Evolutionary conservation across 2,888 invertebrate genomes (phyloP).

Genomic region (Cacoxenus indagator): DNA sequence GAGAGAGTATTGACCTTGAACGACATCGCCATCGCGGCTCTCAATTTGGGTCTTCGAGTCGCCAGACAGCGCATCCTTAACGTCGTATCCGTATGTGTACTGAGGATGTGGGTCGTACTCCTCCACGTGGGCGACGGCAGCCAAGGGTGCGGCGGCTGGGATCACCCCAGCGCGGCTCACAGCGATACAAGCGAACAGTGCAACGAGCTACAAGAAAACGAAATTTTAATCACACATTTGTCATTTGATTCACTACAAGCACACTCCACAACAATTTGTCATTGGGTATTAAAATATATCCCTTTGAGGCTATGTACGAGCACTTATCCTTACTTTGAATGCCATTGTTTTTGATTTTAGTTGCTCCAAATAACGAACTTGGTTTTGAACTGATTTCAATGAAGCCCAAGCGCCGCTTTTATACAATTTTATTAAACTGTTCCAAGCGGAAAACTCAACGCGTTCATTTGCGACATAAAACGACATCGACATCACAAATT

Average conservation of each 20-base stretch:
- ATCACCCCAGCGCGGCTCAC: conserved; percentile 64
- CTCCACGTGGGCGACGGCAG: conserved; percentile 61
- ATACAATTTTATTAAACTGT: conserved; percentile 52
- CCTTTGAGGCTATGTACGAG: conserved; percentile 10
- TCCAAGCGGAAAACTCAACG: conserved; percentile 44
- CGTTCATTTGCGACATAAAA: conserved; percentile 54
- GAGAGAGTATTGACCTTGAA: conserved; percentile 71
- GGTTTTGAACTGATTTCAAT: conserved; percentile 66
- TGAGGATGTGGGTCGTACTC: conserved; percentile 71
- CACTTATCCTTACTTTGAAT: conserved; percentile 66
- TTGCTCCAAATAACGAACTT: conserved; percentile 68
- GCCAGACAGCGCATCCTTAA: conserved; percentile 69
- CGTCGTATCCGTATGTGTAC: conserved; percentile 70
- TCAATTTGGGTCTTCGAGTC: conserved; percentile 71
- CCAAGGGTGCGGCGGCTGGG: conserved; percentile 57
- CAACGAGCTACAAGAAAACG: conserved; percentile 55
- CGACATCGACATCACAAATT: conserved; percentile 44
- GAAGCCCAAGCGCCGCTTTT: conserved; percentile 57
- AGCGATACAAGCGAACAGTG: conserved; percentile 63
- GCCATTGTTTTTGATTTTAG: conserved; percentile 56
- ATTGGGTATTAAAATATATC: conserved; percentile 18
- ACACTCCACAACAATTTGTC: not conserved
- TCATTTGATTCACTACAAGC: not conserved
- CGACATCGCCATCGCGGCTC: conserved; percentile 69
- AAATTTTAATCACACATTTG: conserved; percentile 17